These are phyloP conservation scores for Oreochromis tanganicae DNA, from an alignment of 2,113 vertebrate species.

Conservation along the genomic window DNA sequence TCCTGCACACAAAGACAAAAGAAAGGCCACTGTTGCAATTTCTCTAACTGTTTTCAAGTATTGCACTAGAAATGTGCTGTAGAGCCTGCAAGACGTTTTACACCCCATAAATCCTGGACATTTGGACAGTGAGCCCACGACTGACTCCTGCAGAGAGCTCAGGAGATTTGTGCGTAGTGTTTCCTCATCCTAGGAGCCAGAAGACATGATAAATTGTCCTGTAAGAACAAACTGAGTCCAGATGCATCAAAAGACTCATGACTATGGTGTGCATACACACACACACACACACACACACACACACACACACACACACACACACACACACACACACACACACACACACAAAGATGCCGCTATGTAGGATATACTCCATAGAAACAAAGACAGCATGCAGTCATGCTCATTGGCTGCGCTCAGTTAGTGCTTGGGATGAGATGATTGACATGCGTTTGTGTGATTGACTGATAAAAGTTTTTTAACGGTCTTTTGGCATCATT, in stretches of 20 bases:
- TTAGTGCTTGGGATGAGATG: not conserved
- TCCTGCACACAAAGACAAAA: not conserved
- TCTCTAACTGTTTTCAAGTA: not conserved
- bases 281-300: not conserved
- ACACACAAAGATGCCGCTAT: not conserved
- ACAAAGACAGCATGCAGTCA: not conserved
- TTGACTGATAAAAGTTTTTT: conserved; percentile 33
- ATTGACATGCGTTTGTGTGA: conserved; percentile 1
- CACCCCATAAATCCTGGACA: conserved; percentile 51
- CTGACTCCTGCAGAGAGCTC: conserved; percentile 15
- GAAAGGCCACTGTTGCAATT: not conserved
- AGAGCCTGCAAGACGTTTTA: conserved; percentile 27
- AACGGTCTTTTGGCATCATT: conserved; percentile 2
- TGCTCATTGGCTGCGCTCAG: not conserved
- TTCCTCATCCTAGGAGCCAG: conserved; percentile 26
- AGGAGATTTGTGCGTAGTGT: conserved; percentile 49
- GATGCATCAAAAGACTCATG: conserved; percentile 32
- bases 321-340: not conserved
- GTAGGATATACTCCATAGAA: not conserved
- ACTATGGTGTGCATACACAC: not conserved
- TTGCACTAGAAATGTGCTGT: not conserved
- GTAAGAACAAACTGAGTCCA: conserved; percentile 22
- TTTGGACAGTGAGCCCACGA: conserved; percentile 25
- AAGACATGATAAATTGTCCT: conserved; percentile 57
- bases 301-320: not conserved